A percentile compares a stretch with the other conserved stretches of the same genome.
These are phyloP conservation scores for Bruchidius siliquastri DNA, from an alignment of 2,888 invertebrate genomes.

Conservation along the genomic window DNA sequence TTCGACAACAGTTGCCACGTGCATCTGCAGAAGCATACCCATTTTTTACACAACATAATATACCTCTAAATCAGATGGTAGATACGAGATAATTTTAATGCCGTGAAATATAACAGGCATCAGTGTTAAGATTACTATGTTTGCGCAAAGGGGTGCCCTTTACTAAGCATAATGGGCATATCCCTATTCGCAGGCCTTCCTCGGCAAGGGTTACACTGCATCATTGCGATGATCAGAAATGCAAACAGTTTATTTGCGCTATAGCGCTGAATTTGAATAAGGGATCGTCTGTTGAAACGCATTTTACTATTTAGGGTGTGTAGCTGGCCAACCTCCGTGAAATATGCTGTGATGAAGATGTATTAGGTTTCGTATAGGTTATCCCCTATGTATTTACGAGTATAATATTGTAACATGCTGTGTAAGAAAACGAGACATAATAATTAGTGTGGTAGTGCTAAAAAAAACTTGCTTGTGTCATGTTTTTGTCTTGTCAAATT, in stretches of 20 bases:
- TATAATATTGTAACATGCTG: too few relatives aligned
- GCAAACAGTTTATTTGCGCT: conserved; percentile 26
- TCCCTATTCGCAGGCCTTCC: neutral
- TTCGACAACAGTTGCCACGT: neutral
- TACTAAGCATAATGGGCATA: neutral
- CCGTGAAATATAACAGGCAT: conserved; percentile 29
- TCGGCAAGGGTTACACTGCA: conserved; percentile 20
- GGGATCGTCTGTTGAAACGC: conserved; percentile 14
- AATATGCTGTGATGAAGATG: neutral
- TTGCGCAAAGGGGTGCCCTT: conserved; percentile 20
- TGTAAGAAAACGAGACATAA: too few relatives aligned
- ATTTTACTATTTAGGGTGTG: conserved; percentile 6
- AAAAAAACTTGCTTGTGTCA: too few relatives aligned
- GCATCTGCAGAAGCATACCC: neutral
- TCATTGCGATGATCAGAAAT: conserved; percentile 27
- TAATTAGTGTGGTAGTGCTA: too few relatives aligned
- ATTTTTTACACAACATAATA: neutral
- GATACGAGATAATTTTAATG: conserved; percentile 28
- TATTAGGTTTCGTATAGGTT: neutral
- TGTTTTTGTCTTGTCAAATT: too few relatives aligned
- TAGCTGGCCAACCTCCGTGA: neutral
- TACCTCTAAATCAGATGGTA: conserved; percentile 10
- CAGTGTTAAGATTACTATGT: conserved; percentile 26
- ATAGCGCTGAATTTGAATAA: conserved; percentile 24
- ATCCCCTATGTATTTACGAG: too few relatives aligned